phyloP scores from a whole-genome alignment of 2,113 vertebrate species.

The Chaenogobius annularis region DNA sequence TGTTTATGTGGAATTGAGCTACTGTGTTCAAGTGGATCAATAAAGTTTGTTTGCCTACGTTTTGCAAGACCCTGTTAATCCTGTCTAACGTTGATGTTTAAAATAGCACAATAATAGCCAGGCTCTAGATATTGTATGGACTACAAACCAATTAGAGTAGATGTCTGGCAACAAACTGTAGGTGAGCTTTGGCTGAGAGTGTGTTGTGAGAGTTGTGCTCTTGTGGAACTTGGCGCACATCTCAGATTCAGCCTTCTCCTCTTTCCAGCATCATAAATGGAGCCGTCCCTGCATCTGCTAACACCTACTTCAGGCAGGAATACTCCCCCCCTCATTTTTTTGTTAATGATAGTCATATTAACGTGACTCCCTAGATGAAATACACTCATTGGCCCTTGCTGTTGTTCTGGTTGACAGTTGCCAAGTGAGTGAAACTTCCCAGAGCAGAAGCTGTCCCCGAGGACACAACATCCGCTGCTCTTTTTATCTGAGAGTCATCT shows the following conservation, averaged over 20 bases:
- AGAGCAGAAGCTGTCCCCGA: slow-evolving; percentile 43
- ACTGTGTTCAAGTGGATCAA: no score
- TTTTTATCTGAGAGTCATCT: slow-evolving; percentile 42
- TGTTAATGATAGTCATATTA: slow-evolving; percentile 34
- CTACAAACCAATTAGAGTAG: background rate
- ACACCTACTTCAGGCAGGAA: no score
- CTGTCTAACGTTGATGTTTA: no score
- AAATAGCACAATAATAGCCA: no score
- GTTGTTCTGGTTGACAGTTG: slow-evolving; percentile 12
- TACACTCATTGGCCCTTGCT: background rate
- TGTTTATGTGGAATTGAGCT: background rate
- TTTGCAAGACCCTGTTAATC: no score
- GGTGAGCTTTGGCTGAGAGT: background rate
- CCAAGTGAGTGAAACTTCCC: slow-evolving; percentile 46
- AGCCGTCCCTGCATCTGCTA: background rate
- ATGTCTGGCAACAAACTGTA: background rate
- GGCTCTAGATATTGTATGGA: no score
- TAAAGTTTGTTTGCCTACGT: no score
- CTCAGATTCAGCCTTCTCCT: slow-evolving; percentile 48
- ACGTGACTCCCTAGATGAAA: slow-evolving; percentile 15
- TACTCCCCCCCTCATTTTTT: no score
- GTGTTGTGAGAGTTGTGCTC: slow-evolving; percentile 30
- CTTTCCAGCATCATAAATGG: slow-evolving; percentile 15
- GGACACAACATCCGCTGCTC: slow-evolving; percentile 63
- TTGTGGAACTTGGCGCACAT: slow-evolving; percentile 41